Base-by-base conservation (phyloP, 2,113 vertebrate species). In the Calypte anna region DNA sequence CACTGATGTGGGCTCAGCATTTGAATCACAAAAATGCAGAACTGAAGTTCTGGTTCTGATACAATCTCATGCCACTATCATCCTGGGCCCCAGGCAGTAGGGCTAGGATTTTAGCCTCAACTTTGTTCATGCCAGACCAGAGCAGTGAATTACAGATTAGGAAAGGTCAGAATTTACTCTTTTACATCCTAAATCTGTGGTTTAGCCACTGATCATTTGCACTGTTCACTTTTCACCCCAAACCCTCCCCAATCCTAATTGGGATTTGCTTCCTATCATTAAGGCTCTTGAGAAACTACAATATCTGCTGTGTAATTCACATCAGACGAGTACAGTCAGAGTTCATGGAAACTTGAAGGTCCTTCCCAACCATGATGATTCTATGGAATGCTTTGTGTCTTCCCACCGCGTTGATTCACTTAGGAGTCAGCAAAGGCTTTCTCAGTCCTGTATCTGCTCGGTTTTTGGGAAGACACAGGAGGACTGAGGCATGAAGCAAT, bases 1-100 rank as follows among this genome's bases (percentile, higher is more conserved):
- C 86, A 68, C 66, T 31, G 27, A 16, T 50, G 88, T 72, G 86
- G 83, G 88, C 83, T 93, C 40, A 1, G 64, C 66, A 8, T 58
- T 48, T 93, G 91, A 93, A 89, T 94, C 82, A 85, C 74, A 88
- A 40, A 92, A 91, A 82, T 9, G 69, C 64, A 44, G 69, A 75
- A n/a, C 68, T 64, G 74, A 82, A 91, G 61, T 57, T 28, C 16
- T 12, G 55, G 28, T 23, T 77, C 68, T 64, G 95, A 90, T 90
- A 73, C 5, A 1, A 90, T 90, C 94, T 95, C 10, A 0, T 9
- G 76, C 91, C 59, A 63, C 70, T 80, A 6, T 12, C 70, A 55
- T n/a, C 62, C 13, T 50, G 44, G 40, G 63, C 66, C 28, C 3
- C 55, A 7, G 72, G 80, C 48, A 5, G 20, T 57, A 1, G 18